These are phyloP conservation scores for Micoletzkya japonica DNA, from an alignment of 2,888 invertebrate species.

Conservation along the genomic window DNA sequence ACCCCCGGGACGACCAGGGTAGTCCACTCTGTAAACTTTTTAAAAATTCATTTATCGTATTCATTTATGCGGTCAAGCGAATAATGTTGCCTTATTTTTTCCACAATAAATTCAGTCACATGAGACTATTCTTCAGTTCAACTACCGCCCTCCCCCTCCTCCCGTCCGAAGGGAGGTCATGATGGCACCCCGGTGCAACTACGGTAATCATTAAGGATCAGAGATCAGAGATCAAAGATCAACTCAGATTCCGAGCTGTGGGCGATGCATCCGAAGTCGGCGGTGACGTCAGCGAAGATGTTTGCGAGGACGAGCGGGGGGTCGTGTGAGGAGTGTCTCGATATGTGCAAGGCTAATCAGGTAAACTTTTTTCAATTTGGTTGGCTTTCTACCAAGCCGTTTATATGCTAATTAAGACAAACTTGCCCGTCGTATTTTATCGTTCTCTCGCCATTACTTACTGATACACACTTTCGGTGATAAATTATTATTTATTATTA, in stretches of 20 bases:
- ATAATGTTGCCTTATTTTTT: not conserved
- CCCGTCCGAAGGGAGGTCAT: conserved; percentile 20
- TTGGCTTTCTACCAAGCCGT: too few relatives aligned
- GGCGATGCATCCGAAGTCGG: conserved; percentile 27
- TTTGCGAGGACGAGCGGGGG: conserved; percentile 25
- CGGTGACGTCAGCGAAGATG: conserved; percentile 22
- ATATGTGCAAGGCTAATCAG: conserved; percentile 1
- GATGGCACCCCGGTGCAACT: conserved; percentile 17
- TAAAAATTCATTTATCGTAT: not conserved
- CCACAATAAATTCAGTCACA: not conserved
- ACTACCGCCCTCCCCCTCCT: conserved; percentile 24
- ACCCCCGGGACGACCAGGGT: conserved; percentile 3
- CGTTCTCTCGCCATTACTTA: too few relatives aligned
- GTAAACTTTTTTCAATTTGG: too few relatives aligned
- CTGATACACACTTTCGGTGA: too few relatives aligned
- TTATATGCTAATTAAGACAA: too few relatives aligned
- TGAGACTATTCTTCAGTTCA: not conserved
- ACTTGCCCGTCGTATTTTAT: too few relatives aligned
- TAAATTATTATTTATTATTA: too few relatives aligned
- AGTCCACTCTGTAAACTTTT: not conserved
- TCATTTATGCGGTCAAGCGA: not conserved
- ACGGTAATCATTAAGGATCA: conserved; percentile 3
- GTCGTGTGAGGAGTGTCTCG: conserved; percentile 25
- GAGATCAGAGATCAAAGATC: not conserved
- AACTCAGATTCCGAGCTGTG: conserved; percentile 14